Evolutionary conservation across 2,888 invertebrate species (phyloP), one percentile per base, ranked within the genome.

Genomic region (Drosophila lutescens): DNA sequence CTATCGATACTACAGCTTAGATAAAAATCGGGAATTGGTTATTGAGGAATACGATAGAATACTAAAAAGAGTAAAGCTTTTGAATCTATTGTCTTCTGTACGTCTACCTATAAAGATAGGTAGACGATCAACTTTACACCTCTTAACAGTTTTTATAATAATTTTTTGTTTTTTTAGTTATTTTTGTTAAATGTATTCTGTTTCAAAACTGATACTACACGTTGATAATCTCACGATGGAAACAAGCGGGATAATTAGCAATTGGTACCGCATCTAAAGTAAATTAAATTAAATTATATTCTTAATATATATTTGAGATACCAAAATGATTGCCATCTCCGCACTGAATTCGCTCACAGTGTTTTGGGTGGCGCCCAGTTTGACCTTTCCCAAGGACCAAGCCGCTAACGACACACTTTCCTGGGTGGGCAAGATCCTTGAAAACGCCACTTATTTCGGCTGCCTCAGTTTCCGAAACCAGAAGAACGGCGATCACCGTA

Each of bases 371-470:
- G 12, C 68, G 73, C 0, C 57, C 56, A 13, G 13, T 3, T 8
- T 79, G 55, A 8, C 79, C 82, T 0, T 55, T 40, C 3, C 40
- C 58, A 2, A 83, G 43, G 3, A 82, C 61, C 1, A 80, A 23
- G 20, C 69, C 53, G 0, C 43, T 30, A 3, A 89, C 40, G 3
- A 65, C 70, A 56, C 89, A 89, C 53, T 89, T 89, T 36, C 80
- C 83, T 0, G 89, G 89, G 62, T 90, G 50, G 0, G 67, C 68
- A 13, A 57, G 44, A 63, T 85, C 51, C 17, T 55, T 30, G 12
- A 61, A 85, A 12, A 36, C 4, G 4, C 80, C 86, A 2, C 10
- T 26, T 0, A 26, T 5, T 6, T 83, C 9, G n/a, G 75, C 77
- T 10, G 63, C 51, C n/a, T 76, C 36, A 5, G 13, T 13, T 2